Conservation (phyloP, 2,888 invertebrate species). For the Pimpla rufipes region DNA sequence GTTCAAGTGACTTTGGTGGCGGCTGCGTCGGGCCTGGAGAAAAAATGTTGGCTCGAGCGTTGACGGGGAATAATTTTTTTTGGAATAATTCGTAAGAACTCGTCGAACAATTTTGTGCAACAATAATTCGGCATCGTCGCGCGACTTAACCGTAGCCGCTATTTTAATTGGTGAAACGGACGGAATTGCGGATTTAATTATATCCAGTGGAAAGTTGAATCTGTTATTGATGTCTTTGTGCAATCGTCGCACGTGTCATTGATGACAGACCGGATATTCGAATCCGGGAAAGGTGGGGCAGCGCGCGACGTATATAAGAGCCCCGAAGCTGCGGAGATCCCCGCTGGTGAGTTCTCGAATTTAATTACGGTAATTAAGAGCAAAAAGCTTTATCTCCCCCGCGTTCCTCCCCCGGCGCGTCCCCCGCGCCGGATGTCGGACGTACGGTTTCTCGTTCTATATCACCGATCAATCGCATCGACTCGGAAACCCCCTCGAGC, state of each 20-base stretch:
- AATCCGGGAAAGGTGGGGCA: constrained; percentile 63
- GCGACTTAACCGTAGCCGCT: too few relatives aligned
- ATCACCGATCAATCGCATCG: constrained; percentile 78
- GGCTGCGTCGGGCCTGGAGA: neutral
- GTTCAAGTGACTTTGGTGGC: constrained; percentile 56
- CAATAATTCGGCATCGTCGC: neutral
- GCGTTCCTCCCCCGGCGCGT: too few relatives aligned
- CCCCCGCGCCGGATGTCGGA: constrained; percentile 55
- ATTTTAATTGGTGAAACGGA: neutral
- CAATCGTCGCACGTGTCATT: constrained; percentile 50
- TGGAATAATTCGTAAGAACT: too few relatives aligned
- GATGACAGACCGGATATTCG: constrained; percentile 49
- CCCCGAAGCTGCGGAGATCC: constrained; percentile 40
- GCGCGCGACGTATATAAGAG: constrained; percentile 26
- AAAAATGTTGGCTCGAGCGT: neutral
- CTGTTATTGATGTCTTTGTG: constrained; percentile 39
- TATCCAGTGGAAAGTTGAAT: neutral
- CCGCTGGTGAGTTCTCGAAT: constrained; percentile 81
- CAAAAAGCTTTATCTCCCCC: constrained; percentile 77
- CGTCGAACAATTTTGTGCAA: neutral
- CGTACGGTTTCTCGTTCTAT: constrained; percentile 52
- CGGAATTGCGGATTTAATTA: constrained; percentile 17
- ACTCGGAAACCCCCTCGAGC: constrained; percentile 72
- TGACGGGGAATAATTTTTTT: neutral
- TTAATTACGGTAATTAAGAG: constrained; percentile 82